A percentile compares a stretch with the other conserved stretches of the same genome.
Conservation (phyloP, 1,140 invertebrate genomes). For the Melipona quadrifasciata region DNA sequence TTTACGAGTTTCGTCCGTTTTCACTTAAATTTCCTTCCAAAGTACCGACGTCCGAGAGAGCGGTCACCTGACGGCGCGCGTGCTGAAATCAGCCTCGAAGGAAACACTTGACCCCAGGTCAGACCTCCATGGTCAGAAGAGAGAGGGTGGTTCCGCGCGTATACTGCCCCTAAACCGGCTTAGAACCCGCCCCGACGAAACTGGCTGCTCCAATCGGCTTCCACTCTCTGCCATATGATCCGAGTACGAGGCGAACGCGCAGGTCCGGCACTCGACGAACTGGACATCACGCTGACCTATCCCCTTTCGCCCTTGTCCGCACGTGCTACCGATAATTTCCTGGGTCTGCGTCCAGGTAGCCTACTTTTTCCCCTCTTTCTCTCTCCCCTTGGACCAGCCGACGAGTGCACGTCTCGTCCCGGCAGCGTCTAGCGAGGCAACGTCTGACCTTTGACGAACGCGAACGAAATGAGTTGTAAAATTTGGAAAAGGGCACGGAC, state of each 20-base stretch:
- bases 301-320: conserved; percentile 39
- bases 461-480: too few species aligned
- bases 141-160: conserved; percentile 65
- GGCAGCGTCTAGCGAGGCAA: too few species aligned
- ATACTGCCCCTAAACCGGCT: conserved; percentile 81
- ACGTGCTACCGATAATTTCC: conserved; percentile 35
- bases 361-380: not conserved
- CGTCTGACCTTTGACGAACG: too few species aligned
- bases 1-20: too few species aligned
- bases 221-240: conserved; percentile 69
- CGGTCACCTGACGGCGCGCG: conserved; percentile 56
- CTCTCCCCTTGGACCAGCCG: not conserved
- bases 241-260: conserved; percentile 68
- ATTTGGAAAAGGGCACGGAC: too few species aligned
- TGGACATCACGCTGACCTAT: conserved; percentile 67
- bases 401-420: not conserved
- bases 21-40: not conserved
- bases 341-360: conserved; percentile 6
- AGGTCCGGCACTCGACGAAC: conserved; percentile 67
- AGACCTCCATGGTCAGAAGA: conserved; percentile 57
- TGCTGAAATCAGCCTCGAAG: conserved; percentile 9
- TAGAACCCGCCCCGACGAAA: conserved; percentile 79
- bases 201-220: conserved; percentile 75
- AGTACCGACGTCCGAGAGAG: not conserved
- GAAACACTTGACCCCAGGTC: conserved; percentile 66